A percentile compares a stretch with the other conserved stretches of the same genome.
phyloP scores from a whole-genome alignment of 1,140 invertebrate genomes.

The Dinoponera quadriceps region DNA sequence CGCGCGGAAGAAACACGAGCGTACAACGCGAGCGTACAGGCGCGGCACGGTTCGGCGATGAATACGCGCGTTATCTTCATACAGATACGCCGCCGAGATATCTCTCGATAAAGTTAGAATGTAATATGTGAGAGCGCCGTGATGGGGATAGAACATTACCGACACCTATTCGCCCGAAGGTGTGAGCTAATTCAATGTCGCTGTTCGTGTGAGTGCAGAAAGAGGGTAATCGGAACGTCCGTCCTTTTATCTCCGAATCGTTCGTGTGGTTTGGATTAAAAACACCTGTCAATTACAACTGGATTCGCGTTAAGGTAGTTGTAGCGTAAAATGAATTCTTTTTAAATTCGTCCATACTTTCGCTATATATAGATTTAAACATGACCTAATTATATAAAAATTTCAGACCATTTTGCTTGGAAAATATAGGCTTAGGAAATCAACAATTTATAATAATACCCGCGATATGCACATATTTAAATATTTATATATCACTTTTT shows the following conservation, averaged over 20 bases:
- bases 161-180: constrained; percentile 11
- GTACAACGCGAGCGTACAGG: constrained; percentile 63
- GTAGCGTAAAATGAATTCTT: too few relatives aligned
- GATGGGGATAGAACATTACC: constrained; percentile 50
- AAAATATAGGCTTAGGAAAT: too few relatives aligned
- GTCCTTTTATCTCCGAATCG: neutral
- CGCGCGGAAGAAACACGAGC: neutral
- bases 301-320: too few relatives aligned
- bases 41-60: constrained; percentile 74
- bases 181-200: neutral
- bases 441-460: too few relatives aligned
- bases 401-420: too few relatives aligned
- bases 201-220: neutral
- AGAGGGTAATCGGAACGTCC: neutral
- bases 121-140: constrained; percentile 66
- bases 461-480: too few relatives aligned
- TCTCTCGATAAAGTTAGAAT: constrained; percentile 80
- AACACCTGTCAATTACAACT: neutral
- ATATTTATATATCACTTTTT: too few relatives aligned
- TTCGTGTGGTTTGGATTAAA: constrained; percentile 6
- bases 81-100: constrained; percentile 81
- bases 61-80: constrained; percentile 79
- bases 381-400: too few relatives aligned
- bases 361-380: too few relatives aligned
- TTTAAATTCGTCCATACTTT: too few relatives aligned